Conservation (phyloP, 2,113 vertebrate species). For the Cryptotis parvus region DNA sequence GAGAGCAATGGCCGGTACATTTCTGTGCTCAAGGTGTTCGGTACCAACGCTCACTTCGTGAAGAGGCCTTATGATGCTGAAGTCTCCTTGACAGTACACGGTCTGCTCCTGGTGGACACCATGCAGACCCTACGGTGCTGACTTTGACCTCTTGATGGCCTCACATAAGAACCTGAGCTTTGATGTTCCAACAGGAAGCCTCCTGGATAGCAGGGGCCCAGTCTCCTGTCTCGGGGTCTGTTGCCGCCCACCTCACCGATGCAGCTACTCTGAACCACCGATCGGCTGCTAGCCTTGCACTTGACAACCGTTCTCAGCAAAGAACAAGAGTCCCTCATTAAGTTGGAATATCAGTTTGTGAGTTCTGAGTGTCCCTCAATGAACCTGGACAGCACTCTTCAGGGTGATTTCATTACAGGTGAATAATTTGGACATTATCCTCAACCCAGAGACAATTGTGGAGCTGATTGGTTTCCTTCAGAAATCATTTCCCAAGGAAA, state of each 20-base stretch:
- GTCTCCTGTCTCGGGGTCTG: conserved; percentile 88
- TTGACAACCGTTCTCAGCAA: conserved; percentile 79
- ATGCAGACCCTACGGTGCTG: conserved; percentile 97
- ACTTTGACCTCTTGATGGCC: conserved; percentile 98
- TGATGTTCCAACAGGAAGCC: conserved; percentile 95
- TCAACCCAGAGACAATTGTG: conserved; percentile 99
- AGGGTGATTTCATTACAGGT: conserved; percentile 96
- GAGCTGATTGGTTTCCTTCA: conserved; percentile 97
- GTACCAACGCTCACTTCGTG: conserved; percentile 96
- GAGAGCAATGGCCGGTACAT: conserved; percentile 97
- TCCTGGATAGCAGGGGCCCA: conserved; percentile 94
- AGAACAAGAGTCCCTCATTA: conserved; percentile 96
- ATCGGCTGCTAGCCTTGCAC: conserved; percentile 19
- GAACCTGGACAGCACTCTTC: conserved; percentile 96
- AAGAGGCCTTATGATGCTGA: conserved; percentile 97
- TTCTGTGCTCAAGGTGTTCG: conserved; percentile 98
- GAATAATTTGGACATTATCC: conserved; percentile 98
- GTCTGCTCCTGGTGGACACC: conserved; percentile 96
- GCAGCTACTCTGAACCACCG: neutral
- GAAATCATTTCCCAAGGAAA: conserved; percentile 97
- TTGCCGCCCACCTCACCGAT: conserved; percentile 22
- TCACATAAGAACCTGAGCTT: conserved; percentile 98
- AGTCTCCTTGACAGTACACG: conserved; percentile 96
- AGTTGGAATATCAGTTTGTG: conserved; percentile 97
- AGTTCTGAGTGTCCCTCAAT: conserved; percentile 97